Percentiles rank a stretch among this genome's conserved stretches.
Conservation (phyloP, 2,888 invertebrate species). For the Apoderus coryli region DNA sequence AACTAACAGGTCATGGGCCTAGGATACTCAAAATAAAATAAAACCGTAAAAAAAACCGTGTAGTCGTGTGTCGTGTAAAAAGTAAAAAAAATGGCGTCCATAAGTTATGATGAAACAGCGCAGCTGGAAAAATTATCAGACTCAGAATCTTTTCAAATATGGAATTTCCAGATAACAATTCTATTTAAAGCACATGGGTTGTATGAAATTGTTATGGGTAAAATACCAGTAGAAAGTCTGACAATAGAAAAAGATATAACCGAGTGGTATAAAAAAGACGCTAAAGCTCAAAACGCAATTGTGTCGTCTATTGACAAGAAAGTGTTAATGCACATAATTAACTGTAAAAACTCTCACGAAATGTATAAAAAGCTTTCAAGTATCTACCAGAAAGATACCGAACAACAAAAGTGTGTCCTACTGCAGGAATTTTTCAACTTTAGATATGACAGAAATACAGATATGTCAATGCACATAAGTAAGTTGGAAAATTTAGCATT, state of each 20-base stretch:
- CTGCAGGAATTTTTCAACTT: slow-evolving; percentile 12
- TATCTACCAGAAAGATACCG: slow-evolving; percentile 8
- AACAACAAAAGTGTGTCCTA: slow-evolving; percentile 11
- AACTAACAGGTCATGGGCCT: too few species aligned
- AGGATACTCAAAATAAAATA: too few species aligned
- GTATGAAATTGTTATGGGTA: slow-evolving; percentile 10
- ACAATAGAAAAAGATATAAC: slow-evolving; percentile 8
- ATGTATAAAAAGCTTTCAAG: slow-evolving; percentile 11
- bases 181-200: slow-evolving; percentile 9
- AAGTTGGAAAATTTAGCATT: slow-evolving; percentile 13
- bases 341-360: slow-evolving; percentile 7
- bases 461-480: slow-evolving; percentile 7
- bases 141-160: slow-evolving; percentile 9
- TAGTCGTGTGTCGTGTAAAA: too few species aligned
- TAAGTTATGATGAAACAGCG: slow-evolving; percentile 5
- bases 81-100: background rate
- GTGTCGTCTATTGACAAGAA: slow-evolving; percentile 9
- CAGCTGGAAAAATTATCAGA: slow-evolving; percentile 9
- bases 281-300: slow-evolving; percentile 10
- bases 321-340: slow-evolving; percentile 10
- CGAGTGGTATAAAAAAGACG: slow-evolving; percentile 12
- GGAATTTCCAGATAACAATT: slow-evolving; percentile 11
- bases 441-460: slow-evolving; percentile 5
- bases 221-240: slow-evolving; percentile 5
- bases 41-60: too few species aligned